phyloP scores from a whole-genome alignment of 2,797 vertebrate genomes.

The Pygocentrus nattereri region DNA sequence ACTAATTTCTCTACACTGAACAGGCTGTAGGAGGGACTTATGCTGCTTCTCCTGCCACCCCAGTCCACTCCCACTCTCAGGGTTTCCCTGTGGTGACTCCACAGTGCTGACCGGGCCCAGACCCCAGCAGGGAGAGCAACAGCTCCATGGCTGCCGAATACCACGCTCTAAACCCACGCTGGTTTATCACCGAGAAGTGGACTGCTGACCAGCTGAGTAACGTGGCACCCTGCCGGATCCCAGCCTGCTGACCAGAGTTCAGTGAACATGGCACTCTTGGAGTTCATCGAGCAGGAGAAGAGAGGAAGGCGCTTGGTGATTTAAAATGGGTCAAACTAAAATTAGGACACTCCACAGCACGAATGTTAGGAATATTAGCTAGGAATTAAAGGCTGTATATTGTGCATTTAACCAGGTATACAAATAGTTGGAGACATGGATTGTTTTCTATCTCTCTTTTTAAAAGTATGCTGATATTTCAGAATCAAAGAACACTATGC shows the following conservation, averaged over 20 bases:
- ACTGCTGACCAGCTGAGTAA: background rate
- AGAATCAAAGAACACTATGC: background rate
- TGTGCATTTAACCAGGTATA: background rate
- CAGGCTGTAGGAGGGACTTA: background rate
- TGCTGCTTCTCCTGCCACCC: background rate
- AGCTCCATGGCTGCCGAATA: background rate
- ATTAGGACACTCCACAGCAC: background rate
- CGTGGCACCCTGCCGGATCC: constrained; percentile 21
- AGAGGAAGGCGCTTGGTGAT: background rate
- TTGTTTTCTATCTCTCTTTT: background rate
- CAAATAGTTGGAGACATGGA: background rate
- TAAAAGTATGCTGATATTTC: too few species aligned
- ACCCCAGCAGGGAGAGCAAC: constrained; percentile 29
- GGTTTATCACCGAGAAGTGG: constrained; percentile 14
- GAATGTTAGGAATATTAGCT: too few species aligned
- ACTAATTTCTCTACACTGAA: background rate
- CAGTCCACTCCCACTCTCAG: constrained; percentile 1
- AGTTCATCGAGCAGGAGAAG: constrained; percentile 5
- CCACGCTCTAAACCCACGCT: constrained; percentile 8
- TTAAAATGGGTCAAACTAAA: background rate
- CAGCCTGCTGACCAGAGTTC: constrained; percentile 13
- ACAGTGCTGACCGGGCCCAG: constrained; percentile 20
- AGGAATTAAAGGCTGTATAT: background rate
- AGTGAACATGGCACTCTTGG: constrained; percentile 1
- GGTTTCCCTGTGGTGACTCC: constrained; percentile 21